These are phyloP conservation scores for Zhuqinia jingwanae DNA, from an alignment of 2,888 invertebrate species.

Conservation along the genomic window DNA sequence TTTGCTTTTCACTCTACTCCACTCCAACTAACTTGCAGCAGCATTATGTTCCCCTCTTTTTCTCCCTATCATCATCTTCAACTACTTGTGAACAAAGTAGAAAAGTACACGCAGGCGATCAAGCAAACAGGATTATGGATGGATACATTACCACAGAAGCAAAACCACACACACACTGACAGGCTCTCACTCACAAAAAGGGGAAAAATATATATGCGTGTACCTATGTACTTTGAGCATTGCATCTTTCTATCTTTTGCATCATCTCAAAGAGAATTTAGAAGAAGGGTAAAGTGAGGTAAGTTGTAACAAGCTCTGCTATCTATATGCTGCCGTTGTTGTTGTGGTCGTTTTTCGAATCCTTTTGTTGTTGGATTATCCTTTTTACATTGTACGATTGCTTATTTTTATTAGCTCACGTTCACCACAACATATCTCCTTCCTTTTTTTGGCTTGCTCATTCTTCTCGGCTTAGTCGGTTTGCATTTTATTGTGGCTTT, in stretches of 20 bases:
- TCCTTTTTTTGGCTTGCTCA: neutral
- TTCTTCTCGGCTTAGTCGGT: neutral
- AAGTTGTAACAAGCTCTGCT: slow-evolving; percentile 24
- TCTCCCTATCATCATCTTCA: neutral
- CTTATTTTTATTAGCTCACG: neutral
- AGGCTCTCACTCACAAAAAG: slow-evolving; percentile 8
- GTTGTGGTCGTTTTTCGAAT: slow-evolving; percentile 33
- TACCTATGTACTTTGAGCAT: too few species aligned
- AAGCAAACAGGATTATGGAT: slow-evolving; percentile 39
- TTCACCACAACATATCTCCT: neutral
- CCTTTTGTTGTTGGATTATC: slow-evolving; percentile 22
- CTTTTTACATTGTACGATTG: neutral
- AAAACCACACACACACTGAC: slow-evolving; percentile 53
- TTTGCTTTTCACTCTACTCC: slow-evolving; percentile 44
- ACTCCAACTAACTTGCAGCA: slow-evolving; percentile 1
- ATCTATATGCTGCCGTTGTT: neutral
- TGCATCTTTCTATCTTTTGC: too few species aligned
- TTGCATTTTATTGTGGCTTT: neutral
- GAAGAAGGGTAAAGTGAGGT: slow-evolving; percentile 12
- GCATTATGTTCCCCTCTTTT: neutral
- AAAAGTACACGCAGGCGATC: slow-evolving; percentile 34
- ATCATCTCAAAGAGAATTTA: too few species aligned
- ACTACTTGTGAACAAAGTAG: slow-evolving; percentile 27
- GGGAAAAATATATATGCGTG: slow-evolving; percentile 14
- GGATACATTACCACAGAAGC: slow-evolving; percentile 54